Base-by-base conservation (phyloP, 1,140 invertebrate species). In the Zaprionus nigranus region DNA sequence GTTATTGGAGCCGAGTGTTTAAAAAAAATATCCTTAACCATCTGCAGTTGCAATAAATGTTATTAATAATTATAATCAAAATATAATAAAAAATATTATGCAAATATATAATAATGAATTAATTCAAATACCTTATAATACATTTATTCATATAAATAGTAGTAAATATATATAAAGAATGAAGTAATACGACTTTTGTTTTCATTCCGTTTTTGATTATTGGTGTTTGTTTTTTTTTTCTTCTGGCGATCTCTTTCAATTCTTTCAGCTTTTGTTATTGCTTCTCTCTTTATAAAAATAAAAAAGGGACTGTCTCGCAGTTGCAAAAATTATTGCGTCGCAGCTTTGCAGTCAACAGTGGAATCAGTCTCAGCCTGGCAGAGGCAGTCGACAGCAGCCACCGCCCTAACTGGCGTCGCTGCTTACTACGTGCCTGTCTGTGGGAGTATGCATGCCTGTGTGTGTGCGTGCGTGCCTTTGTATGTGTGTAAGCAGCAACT, bases 341-440 rank as follows among this genome's bases (percentile, higher is more conserved):
- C 78, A 84, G 54, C 71, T 82, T 72, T 71, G 70, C 79, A 75
- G 70, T 57, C 64, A 64, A 63, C 30, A 58, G 58, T 70, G 24
- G 30, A 40, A 75, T 38, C 40, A 62, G 40, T n/a, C 40, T 43
- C 40, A 63, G 49, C 57, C 66, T 51, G 79, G 46, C 77, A 57
- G 73, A 46, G 40, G 40, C 40, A 43, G 40, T 49, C 79, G 76
- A 53, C 75, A 70, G 65, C 83, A 87, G 83, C 85, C 84, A 88
- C 84, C 84, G 84, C 84, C 84, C 84, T 80, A 87, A 78, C 83
- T 88, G 84, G 81, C 84, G 83, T 78, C 75, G 81, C 64, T 66
- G 75, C 75, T 76, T 84, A 87, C 75, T 90, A 87, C 75, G 67
- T 90, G 80, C 59, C 77, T 71, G 64, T 77, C 67, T 82, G 49